Evolutionary conservation across 2,797 vertebrate species (phyloP).

Genomic region (Sphenopsis melanotis): DNA sequence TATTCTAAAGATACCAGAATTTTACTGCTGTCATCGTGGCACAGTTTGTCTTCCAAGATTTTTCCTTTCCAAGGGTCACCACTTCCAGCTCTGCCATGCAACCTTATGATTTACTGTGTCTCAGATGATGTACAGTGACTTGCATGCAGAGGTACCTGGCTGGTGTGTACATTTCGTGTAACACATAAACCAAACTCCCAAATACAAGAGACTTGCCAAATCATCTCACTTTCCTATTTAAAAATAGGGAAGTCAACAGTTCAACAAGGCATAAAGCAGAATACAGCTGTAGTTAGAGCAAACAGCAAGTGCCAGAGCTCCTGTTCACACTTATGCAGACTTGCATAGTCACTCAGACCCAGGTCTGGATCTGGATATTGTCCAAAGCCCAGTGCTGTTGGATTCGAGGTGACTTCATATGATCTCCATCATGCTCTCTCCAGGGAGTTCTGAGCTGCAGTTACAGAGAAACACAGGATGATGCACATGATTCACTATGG

Average conservation of each 20-base stretch:
- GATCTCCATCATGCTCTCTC: neutral
- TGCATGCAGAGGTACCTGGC: neutral
- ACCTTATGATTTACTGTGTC: neutral
- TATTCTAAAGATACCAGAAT: neutral
- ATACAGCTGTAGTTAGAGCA: neutral
- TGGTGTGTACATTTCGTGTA: neutral
- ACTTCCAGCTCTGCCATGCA: neutral
- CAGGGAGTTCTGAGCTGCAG: neutral
- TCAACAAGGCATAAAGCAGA: neutral
- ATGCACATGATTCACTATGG: neutral
- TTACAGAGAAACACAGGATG: neutral
- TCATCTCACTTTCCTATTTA: neutral
- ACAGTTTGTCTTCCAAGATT: neutral
- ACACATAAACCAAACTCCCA: neutral
- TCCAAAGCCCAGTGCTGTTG: neutral
- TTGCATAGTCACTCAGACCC: neutral
- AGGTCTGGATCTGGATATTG: neutral
- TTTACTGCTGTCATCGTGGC: neutral
- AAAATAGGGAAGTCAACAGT: neutral
- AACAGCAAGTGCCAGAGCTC: neutral
- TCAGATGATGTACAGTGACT: neutral
- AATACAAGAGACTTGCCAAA: neutral
- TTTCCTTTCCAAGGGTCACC: neutral
- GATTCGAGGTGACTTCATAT: neutral
- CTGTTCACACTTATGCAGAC: neutral